Percentiles rank a stretch among this genome's conserved stretches.
phyloP scores from a whole-genome alignment of 2,113 vertebrate species.

The Rhineura floridana region DNA sequence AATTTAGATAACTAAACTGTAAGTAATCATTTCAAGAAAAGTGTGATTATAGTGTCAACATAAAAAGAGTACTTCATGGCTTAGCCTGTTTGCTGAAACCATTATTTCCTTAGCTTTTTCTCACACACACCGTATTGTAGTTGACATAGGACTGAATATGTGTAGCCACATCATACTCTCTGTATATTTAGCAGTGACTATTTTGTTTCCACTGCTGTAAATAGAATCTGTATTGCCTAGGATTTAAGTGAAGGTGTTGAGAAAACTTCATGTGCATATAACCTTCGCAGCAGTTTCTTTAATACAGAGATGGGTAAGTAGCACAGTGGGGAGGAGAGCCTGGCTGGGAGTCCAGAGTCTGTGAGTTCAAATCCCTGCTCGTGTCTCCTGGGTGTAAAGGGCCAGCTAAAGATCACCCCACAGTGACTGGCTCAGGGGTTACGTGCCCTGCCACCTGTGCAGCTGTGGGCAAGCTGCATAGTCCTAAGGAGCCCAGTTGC shows the following conservation, averaged over 20 bases:
- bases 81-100: not conserved
- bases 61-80: not conserved
- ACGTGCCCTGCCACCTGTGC: too few relatives aligned
- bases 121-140: not conserved
- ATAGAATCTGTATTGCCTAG: not conserved
- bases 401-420: too few relatives aligned
- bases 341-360: too few relatives aligned
- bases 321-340: too few relatives aligned
- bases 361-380: too few relatives aligned
- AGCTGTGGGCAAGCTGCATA: too few relatives aligned
- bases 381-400: too few relatives aligned
- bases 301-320: not conserved
- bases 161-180: not conserved
- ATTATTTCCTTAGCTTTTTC: not conserved
- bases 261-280: not conserved
- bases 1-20: constrained; percentile 56
- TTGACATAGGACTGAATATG: not conserved
- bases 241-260: not conserved
- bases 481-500: too few relatives aligned
- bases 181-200: not conserved
- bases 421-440: too few relatives aligned
- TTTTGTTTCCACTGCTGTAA: not conserved
- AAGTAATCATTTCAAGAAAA: constrained; percentile 54
- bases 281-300: not conserved
- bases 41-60: constrained; percentile 16